Evolutionary conservation across 2,113 vertebrate species (phyloP), one percentile per base, ranked within the genome.

Genomic region (Naja naja): DNA sequence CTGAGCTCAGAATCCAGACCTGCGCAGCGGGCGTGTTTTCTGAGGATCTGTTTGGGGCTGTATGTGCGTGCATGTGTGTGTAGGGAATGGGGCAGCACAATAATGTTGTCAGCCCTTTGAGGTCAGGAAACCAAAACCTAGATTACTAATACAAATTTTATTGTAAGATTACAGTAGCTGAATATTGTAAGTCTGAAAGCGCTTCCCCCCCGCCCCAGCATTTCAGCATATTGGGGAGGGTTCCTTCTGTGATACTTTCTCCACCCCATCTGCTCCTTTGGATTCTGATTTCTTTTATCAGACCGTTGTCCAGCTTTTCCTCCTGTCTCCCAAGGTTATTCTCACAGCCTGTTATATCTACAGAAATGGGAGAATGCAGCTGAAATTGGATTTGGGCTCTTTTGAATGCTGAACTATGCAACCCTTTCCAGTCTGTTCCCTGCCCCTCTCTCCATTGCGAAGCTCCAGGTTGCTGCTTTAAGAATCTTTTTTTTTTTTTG

Each of bases 401-500:
- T 74, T 74, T 74, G 64, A 34, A 18, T 34, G 64, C n/a, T 1
- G 5, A 74, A 12, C n/a, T 74, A 7, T 18, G n/a, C 64, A 74
- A 74, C n/a, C 14, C 14, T 74, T 39, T 81, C 64, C 69, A 39
- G n/a, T 81, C 14, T 69, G 64, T 69, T 30, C 64, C 64, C 14
- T 60, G 25, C 27, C 30, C 12, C 12, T 2, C n/a, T 74, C n/a
- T 30, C 14, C 5, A 2, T 74, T 74, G 69, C 34, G 8, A 81
- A 39, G 6, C 34, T 20, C 16, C 18, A 20, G 16, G 16, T 81
- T 81, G 69, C 34, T 81, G 69, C 69, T 39, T 81, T 34, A 39
- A 81, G 64, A 14, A 16, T 2, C 4, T 18, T 18, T 64, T 0
- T 74, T 39, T 1, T n/a, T 14, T 20, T 39, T 39, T 0, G 0